Evolutionary conservation across 1,140 invertebrate species (phyloP).

Genomic region (Delia radicum): DNA sequence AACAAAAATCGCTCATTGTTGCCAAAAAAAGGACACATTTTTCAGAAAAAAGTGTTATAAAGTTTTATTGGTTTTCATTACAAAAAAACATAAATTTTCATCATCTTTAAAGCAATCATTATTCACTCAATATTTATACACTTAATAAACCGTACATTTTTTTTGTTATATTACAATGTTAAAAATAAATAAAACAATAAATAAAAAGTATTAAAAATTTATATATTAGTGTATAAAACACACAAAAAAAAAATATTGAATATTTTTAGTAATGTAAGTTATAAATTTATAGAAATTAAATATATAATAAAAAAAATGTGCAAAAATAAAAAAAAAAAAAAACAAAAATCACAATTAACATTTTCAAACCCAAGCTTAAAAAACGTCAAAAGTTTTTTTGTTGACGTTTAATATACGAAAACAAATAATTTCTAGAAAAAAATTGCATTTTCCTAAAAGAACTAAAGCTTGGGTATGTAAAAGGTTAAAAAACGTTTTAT

Average conservation of each 20-base stretch:
- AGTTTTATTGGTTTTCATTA: no score
- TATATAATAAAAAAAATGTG: neutral
- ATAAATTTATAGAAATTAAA: neutral
- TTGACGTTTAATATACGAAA: no score
- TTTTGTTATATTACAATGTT: neutral
- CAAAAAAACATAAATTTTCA: neutral
- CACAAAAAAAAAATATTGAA: neutral
- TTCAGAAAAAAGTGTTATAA: no score
- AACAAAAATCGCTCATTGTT: slow-evolving; percentile 17
- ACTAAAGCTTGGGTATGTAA: no score
- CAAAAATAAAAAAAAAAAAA: no score
- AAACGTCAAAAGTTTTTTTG: no score
- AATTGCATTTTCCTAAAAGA: no score
- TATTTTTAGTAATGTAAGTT: neutral
- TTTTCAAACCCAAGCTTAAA: no score
- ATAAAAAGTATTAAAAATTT: neutral
- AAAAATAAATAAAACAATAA: neutral
- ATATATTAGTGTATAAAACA: neutral
- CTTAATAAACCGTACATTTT: neutral
- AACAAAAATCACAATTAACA: no score
- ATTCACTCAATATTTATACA: neutral
- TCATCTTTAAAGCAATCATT: neutral
- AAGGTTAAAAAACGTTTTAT: no score
- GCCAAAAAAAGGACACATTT: neutral
- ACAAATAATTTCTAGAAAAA: no score